These are phyloP conservation scores for Eira barbara DNA, from an alignment of 2,113 vertebrate species.

Conservation along the genomic window DNA sequence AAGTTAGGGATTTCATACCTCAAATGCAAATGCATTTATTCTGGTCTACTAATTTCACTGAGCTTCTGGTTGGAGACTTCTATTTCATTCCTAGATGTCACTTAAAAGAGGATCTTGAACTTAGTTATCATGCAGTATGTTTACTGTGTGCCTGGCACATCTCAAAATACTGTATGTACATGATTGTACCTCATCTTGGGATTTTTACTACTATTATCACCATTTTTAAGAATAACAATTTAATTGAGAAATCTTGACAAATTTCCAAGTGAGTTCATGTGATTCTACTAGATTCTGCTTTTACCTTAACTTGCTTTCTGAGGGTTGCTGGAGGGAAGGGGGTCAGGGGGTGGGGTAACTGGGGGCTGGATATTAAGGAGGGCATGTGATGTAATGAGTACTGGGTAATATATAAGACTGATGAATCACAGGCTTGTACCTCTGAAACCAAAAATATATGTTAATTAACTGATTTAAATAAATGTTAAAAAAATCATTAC, in stretches of 20 bases:
- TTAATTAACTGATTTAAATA: not conserved
- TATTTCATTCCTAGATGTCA: not conserved
- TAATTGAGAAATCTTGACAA: not conserved
- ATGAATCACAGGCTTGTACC: not conserved
- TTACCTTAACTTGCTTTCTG: not conserved
- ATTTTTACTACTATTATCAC: not conserved
- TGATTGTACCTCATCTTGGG: not conserved
- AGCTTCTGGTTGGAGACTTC: not conserved
- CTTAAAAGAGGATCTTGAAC: not conserved
- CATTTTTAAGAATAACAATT: not conserved
- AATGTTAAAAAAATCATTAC: not conserved
- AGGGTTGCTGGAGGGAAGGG: not conserved
- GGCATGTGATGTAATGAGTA: not conserved
- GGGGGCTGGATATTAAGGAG: not conserved
- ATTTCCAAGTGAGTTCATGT: not conserved
- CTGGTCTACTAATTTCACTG: not conserved
- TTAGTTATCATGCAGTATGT: not conserved
- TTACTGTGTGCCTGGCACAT: not conserved
- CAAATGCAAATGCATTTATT: not conserved
- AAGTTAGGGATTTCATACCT: not conserved
- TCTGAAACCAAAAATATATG: not conserved
- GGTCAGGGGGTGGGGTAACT: not conserved
- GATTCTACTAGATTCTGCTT: not conserved
- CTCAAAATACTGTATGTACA: not conserved
- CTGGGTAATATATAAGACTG: not conserved